These are phyloP conservation scores for Pocillopora grandis DNA, from an alignment of 92 coral and sea anemone genomes.

Conservation along the genomic window DNA sequence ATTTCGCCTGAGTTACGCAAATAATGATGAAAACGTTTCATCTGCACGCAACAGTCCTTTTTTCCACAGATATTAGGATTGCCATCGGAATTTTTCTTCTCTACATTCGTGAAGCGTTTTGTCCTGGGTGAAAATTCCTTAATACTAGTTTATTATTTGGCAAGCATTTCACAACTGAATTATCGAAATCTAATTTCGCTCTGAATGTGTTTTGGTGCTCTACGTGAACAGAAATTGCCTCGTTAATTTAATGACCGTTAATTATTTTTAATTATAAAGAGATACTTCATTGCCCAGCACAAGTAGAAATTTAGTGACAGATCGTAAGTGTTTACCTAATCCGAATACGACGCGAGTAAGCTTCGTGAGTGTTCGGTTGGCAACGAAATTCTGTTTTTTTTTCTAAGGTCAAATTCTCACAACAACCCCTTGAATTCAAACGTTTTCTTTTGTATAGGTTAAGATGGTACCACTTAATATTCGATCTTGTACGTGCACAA, in stretches of 20 bases:
- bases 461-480: background rate
- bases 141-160: background rate
- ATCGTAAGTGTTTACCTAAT: background rate
- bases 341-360: background rate
- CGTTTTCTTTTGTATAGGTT: background rate
- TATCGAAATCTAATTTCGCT: background rate
- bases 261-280: background rate
- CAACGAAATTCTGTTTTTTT: background rate
- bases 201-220: slow-evolving; percentile 1
- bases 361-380: background rate
- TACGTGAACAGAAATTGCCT: slow-evolving; percentile 11
- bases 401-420: background rate
- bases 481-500: slow-evolving; percentile 2
- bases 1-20: background rate
- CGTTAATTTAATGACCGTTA: background rate
- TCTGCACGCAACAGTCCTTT: background rate
- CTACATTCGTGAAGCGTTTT: background rate
- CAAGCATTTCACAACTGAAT: slow-evolving; percentile 3
- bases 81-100: background rate
- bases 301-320: no score
- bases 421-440: background rate
- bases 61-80: background rate
- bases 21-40: background rate
- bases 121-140: background rate
- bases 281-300: background rate